Conservation (phyloP, 1,140 invertebrate genomes). For the Drosophila sturtevanti region DNA sequence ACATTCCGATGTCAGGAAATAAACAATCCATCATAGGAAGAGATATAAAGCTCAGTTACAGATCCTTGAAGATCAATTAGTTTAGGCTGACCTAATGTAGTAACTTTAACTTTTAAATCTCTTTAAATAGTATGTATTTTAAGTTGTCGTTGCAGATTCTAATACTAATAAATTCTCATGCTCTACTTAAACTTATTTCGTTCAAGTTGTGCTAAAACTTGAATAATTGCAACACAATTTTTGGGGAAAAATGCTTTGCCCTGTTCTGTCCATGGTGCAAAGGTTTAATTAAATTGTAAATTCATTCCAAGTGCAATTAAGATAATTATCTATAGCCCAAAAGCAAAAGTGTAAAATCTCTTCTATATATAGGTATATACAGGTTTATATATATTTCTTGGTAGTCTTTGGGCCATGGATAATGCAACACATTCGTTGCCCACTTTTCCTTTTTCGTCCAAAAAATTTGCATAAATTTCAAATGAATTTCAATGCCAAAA, state of each 20-base stretch:
- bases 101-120: too few relatives aligned
- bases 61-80: too few relatives aligned
- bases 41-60: too few relatives aligned
- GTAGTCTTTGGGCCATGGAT: conserved; percentile 31
- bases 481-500: conserved; percentile 76
- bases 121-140: too few relatives aligned
- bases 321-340: conserved; percentile 68
- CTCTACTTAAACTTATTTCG: neutral
- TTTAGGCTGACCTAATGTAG: too few relatives aligned
- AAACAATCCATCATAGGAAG: too few relatives aligned
- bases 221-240: neutral
- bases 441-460: conserved; percentile 11
- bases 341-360: conserved; percentile 68
- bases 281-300: conserved; percentile 70
- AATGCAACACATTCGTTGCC: conserved; percentile 43
- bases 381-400: too few relatives aligned
- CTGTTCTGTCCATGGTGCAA: conserved; percentile 8
- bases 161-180: neutral
- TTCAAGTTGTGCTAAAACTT: neutral
- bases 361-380: conserved; percentile 4
- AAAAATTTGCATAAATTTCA: conserved; percentile 72
- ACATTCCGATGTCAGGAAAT: too few relatives aligned
- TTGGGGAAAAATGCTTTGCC: neutral
- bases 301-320: conserved; percentile 72
- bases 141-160: too few relatives aligned